Evolutionary conservation across 2,797 vertebrate genomes (phyloP).

Genomic region (Hyperoplus immaculatus): DNA sequence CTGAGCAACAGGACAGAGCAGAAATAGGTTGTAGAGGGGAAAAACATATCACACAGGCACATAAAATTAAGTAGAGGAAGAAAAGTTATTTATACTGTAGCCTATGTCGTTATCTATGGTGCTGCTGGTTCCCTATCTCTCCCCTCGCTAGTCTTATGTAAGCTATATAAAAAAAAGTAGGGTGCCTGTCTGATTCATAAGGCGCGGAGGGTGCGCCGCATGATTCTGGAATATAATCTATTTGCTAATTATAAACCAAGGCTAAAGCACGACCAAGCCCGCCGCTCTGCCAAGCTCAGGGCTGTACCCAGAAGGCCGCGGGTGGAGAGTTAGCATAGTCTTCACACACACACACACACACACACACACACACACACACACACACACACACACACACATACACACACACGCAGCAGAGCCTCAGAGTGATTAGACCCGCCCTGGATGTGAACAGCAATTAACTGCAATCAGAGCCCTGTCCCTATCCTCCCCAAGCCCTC

Average conservation of each 20-base stretch:
- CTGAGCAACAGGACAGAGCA: not conserved
- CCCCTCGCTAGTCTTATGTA: constrained; percentile 32
- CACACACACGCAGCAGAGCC: constrained; percentile 2
- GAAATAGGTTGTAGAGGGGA: constrained; percentile 3
- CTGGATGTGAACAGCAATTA: constrained; percentile 78
- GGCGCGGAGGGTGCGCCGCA: constrained; percentile 48
- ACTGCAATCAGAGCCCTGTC: constrained; percentile 72
- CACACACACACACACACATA: constrained; percentile 19
- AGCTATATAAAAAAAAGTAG: constrained; percentile 25
- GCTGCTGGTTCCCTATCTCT: constrained; percentile 28
- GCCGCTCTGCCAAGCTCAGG: constrained; percentile 53
- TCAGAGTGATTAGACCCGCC: constrained; percentile 70
- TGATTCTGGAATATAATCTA: constrained; percentile 65
- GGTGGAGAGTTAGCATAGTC: constrained; percentile 55
- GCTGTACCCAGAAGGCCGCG: constrained; percentile 45
- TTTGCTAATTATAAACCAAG: constrained; percentile 75
- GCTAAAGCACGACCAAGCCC: constrained; percentile 52
- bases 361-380: constrained; percentile 11
- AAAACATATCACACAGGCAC: constrained; percentile 35
- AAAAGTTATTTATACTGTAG: constrained; percentile 39
- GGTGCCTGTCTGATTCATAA: constrained; percentile 49
- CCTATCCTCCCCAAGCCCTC: constrained; percentile 55
- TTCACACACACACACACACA: constrained; percentile 23
- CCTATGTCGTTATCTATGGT: constrained; percentile 27
- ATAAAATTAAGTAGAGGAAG: constrained; percentile 20